A percentile compares a stretch with the other conserved stretches of the same genome.
These are phyloP conservation scores for Sphaeramia orbicularis DNA, from an alignment of 2,797 vertebrate species.

Conservation along the genomic window DNA sequence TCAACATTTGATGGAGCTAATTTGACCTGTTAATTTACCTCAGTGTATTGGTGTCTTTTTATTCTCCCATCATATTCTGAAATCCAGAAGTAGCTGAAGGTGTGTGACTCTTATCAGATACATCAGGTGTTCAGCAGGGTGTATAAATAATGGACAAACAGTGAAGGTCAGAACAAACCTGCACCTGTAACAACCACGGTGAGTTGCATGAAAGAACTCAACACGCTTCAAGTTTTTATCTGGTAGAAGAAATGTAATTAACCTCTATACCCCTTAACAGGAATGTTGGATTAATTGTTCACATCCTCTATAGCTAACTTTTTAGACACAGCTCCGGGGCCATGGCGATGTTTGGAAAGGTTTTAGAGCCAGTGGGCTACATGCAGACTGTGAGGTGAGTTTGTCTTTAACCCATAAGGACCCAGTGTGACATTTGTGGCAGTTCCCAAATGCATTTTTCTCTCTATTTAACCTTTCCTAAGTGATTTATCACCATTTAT, in stretches of 20 bases:
- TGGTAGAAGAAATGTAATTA: neutral
- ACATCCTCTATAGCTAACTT: neutral
- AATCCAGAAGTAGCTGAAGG: slow-evolving; percentile 22
- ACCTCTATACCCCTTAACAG: neutral
- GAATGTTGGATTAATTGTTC: neutral
- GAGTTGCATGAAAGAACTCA: slow-evolving; percentile 18
- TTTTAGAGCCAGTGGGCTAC: slow-evolving; percentile 83
- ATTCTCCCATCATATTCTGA: neutral
- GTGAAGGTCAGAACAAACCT: slow-evolving; percentile 66
- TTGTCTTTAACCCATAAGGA: neutral
- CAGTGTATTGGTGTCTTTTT: neutral
- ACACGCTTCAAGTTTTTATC: neutral
- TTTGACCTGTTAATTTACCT: neutral
- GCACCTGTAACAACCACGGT: slow-evolving; percentile 21
- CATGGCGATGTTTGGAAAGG: slow-evolving; percentile 84
- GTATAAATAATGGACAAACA: slow-evolving; percentile 67
- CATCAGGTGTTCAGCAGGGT: slow-evolving; percentile 20
- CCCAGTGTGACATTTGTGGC: neutral
- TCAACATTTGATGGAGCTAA: neutral
- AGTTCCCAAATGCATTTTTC: too few species aligned
- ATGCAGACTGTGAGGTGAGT: slow-evolving; percentile 80
- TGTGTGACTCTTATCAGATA: slow-evolving; percentile 63
- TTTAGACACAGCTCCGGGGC: neutral
- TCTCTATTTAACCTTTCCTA: too few species aligned
- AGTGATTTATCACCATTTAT: too few species aligned